Evolutionary conservation across 2,888 invertebrate genomes (phyloP), one percentile per base, ranked within the genome.

Genomic region (Pristionchus entomophagus): DNA sequence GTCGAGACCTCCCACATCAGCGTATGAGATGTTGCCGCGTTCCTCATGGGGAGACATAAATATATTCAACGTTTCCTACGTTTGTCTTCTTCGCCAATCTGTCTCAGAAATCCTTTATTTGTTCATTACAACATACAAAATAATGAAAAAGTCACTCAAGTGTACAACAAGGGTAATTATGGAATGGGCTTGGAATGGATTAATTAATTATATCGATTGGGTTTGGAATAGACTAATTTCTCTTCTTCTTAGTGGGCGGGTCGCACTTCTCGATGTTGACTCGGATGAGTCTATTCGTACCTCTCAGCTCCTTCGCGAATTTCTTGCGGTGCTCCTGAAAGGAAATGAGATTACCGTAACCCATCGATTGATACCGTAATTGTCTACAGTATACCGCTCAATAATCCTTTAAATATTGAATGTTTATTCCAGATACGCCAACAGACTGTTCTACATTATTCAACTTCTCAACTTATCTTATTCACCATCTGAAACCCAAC

Each of bases 11-110:
- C 99, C 99, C 92, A 99, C 98, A 86, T 97, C 97, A 0, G 97
- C 96, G 94, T 99, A 99, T 19, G 96, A 97, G 41, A 99, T 97
- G 94, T 98, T 96, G 56, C 99, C 99, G 0, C 98, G 98, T 94
- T 98, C 97, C 94, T 99, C 99, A 92, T 98, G 98, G 53, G 98
- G n/a, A n/a, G n/a, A n/a, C n/a, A n/a, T n/a, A n/a, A n/a, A n/a
- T n/a, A n/a, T n/a, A n/a, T n/a, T n/a, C n/a, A n/a, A n/a, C n/a
- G n/a, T n/a, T n/a, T n/a, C n/a, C n/a, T n/a, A n/a, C n/a, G n/a
- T n/a, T n/a, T n/a, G n/a, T n/a, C n/a, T n/a, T n/a, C n/a, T n/a
- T n/a, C n/a, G n/a, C n/a, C n/a, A n/a, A n/a, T n/a, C 45, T 14
- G 6, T 45, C 45, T 35, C 8, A 35, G 65, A 65, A 35, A 35